A percentile compares a stretch with the other conserved stretches of the same genome.
phyloP scores from a whole-genome alignment of 2,888 invertebrate species.

The Lypha dubia region DNA sequence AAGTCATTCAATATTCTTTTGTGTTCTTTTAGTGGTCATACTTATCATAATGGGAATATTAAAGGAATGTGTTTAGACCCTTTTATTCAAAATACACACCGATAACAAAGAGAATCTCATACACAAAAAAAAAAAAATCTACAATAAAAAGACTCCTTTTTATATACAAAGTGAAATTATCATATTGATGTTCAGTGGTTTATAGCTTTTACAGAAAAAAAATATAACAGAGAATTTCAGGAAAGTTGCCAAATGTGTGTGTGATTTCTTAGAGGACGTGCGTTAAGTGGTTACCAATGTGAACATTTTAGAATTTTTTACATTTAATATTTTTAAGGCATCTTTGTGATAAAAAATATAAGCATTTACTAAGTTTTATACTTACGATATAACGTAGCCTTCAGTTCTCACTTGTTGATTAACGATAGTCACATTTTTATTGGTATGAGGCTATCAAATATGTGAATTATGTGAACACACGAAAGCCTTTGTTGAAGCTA shows the following conservation, averaged over 20 bases:
- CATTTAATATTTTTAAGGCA: too few species aligned
- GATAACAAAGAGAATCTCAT: constrained; percentile 3
- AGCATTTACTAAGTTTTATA: too few species aligned
- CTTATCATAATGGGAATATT: constrained; percentile 48
- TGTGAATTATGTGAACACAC: too few species aligned
- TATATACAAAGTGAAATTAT: constrained; percentile 43
- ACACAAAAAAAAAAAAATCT: constrained; percentile 35
- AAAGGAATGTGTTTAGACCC: constrained; percentile 17
- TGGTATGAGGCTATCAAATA: too few species aligned
- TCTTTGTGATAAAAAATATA: too few species aligned
- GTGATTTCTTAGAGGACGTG: too few species aligned
- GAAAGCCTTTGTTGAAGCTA: too few species aligned
- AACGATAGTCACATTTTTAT: too few species aligned
- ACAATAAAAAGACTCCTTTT: constrained; percentile 31
- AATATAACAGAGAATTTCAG: constrained; percentile 13
- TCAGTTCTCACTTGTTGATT: too few species aligned
- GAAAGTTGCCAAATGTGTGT: too few species aligned
- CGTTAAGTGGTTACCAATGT: constrained; percentile 30
- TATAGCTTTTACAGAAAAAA: constrained; percentile 14
- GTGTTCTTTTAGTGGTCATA: constrained; percentile 50
- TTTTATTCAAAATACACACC: constrained; percentile 4
- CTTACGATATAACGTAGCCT: too few species aligned
- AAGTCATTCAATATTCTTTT: constrained; percentile 40
- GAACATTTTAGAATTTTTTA: background rate
- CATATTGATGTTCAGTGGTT: constrained; percentile 58